Evolutionary conservation across 2,888 invertebrate genomes (phyloP), one percentile per base, ranked within the genome.

Genomic region (Dasypolia templi): DNA sequence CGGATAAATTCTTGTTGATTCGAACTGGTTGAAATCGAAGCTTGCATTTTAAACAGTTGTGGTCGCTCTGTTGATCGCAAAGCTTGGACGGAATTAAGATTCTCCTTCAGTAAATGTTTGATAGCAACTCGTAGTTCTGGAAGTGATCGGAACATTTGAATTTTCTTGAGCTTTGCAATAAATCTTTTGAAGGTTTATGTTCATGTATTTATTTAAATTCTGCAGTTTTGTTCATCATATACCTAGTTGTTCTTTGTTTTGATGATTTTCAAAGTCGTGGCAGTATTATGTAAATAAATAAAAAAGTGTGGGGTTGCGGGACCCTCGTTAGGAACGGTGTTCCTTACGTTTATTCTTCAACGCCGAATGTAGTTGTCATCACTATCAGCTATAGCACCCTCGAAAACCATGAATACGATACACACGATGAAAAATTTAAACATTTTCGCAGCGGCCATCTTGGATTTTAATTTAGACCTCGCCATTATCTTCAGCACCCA

Each of bases 21-120:
- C 44, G 65, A 84, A 68, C 85, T 61, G 85, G 58, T 35, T 62
- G 44, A 22, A 39, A 66, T 42, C 49, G 56, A 68, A 65, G 42
- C 82, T 82, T 84, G 85, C 85, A 81, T 84, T 65, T 84, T 81
- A 84, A 81, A 66, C 85, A 81, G 81, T 66, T 65, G 81, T 32
- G 85, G 81, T 75, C 49, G 64, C 58, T 51, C 84, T 64, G 75
- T 74, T 70, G 81, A 59, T 70, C 66, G 84, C 32, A 42, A 56
- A 63, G 59, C 75, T 74, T 51, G 62, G n/a, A 32, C n/a, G 39
- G 53, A 68, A 70, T 84, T 66, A 68, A 80, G 67, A 80, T 58
- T 69, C 58, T 6, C 35, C 66, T 66, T 66, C 79, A 56, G 79
- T 79, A 44, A 83, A 79, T 83, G 67, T 83, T 83, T 83, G 66